Percentiles rank a stretch among this genome's conserved stretches.
These are phyloP conservation scores for Mya arenaria DNA, from an alignment of 1,140 invertebrate genomes.

Conservation along the genomic window DNA sequence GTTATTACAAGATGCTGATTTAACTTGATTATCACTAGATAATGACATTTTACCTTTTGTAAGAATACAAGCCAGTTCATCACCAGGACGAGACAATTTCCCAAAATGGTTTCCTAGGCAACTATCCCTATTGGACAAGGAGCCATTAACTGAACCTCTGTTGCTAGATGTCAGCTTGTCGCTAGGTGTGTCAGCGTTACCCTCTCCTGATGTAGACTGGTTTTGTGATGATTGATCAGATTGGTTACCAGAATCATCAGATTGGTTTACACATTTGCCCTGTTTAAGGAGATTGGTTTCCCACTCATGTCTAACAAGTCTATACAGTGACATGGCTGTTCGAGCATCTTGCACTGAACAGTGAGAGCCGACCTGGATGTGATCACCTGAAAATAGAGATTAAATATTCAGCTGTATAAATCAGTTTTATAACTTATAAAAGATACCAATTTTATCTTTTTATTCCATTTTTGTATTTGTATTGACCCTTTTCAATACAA, in stretches of 20 bases:
- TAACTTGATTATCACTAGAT: no score
- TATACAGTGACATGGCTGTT: conserved; percentile 29
- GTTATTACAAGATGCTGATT: no score
- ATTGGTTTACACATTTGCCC: background rate
- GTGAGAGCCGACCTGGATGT: conserved; percentile 30
- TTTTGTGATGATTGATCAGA: background rate
- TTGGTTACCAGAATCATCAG: background rate
- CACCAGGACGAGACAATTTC: background rate
- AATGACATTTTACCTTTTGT: no score
- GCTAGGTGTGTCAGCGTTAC: background rate
- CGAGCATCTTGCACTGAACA: conserved; percentile 46
- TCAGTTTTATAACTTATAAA: no score
- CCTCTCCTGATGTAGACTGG: background rate
- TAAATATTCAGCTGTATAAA: no score
- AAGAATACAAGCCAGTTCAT: no score
- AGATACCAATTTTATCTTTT: no score
- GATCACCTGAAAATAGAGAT: conserved; percentile 15
- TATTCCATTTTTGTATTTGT: no score
- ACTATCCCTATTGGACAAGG: background rate
- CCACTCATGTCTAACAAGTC: conserved; percentile 46
- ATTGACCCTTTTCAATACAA: no score
- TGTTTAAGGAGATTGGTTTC: conserved; percentile 19
- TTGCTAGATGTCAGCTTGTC: background rate
- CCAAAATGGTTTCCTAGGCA: background rate
- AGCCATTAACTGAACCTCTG: background rate